These are phyloP conservation scores for Archips crataeganus DNA, from an alignment of 2,888 invertebrate genomes.

Conservation along the genomic window DNA sequence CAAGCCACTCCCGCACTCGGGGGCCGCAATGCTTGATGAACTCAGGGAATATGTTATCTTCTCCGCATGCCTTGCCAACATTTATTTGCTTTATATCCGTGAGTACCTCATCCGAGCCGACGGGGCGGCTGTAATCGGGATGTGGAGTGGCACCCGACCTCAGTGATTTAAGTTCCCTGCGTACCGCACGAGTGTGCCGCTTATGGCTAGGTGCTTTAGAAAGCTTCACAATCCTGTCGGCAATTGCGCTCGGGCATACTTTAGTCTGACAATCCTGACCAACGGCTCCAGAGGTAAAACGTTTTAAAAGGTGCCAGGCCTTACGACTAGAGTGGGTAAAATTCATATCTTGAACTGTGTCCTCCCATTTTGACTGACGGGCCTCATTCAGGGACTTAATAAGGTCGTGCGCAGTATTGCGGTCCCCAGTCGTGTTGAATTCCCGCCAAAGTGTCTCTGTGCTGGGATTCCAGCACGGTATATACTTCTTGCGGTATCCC, in stretches of 20 bases:
- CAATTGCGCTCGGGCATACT: background rate
- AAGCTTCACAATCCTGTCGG: conserved; percentile 5
- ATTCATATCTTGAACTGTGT: conserved; percentile 8
- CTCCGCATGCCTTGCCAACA: conserved; percentile 2
- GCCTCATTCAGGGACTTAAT: conserved; percentile 5
- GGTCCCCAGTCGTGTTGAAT: background rate
- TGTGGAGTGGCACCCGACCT: background rate
- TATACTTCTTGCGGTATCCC: conserved; percentile 3
- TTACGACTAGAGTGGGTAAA: conserved; percentile 16
- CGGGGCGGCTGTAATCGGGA: background rate
- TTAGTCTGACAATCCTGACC: background rate
- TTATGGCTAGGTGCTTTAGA: conserved; percentile 12
- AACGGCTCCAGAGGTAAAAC: background rate
- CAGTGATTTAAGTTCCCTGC: background rate
- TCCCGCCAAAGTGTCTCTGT: background rate
- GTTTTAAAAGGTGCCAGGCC: conserved; percentile 13
- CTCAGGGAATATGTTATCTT: conserved; percentile 1
- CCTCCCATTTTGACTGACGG: conserved; percentile 3
- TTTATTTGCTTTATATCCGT: background rate
- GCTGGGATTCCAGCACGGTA: background rate
- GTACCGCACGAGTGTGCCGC: background rate
- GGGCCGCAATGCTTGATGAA: background rate
- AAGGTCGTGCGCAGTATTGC: background rate
- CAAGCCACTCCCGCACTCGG: no score
- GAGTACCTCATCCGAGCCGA: background rate